phyloP scores from a whole-genome alignment of 2,888 invertebrate genomes.

The Archaeoteleia sp. region DNA sequence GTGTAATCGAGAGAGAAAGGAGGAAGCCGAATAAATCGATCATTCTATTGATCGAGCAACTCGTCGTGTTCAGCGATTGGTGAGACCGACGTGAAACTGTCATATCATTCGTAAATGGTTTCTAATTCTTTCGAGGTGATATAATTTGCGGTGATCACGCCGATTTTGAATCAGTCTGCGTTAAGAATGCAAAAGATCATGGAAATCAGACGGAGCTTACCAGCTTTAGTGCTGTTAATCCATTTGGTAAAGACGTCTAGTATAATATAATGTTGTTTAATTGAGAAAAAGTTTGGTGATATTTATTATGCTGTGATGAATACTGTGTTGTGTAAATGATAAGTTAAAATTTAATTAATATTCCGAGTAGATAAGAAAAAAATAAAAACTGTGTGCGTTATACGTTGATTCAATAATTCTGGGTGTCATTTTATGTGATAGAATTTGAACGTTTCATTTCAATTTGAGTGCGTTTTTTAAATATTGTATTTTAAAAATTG shows the following conservation, averaged over 20 bases:
- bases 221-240: conserved; percentile 55
- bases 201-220: conserved; percentile 50
- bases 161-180: conserved; percentile 59
- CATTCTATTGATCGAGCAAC: conserved; percentile 51
- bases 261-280: conserved; percentile 12
- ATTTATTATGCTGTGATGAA: conserved; percentile 5
- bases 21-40: conserved; percentile 64
- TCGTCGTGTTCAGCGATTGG: conserved; percentile 36
- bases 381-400: no score
- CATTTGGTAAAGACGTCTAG: conserved; percentile 58
- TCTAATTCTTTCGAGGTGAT: conserved; percentile 59
- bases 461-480: no score
- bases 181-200: conserved; percentile 56
- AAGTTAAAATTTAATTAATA: no score
- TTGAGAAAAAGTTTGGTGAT: neutral
- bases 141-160: conserved; percentile 63
- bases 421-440: no score
- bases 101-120: conserved; percentile 64
- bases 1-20: conserved; percentile 70
- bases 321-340: conserved; percentile 5
- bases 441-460: no score
- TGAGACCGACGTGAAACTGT: conserved; percentile 64
- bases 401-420: no score
- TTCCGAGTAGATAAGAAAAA: no score
- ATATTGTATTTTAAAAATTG: no score